These are phyloP conservation scores for Congeria kusceri DNA, from an alignment of 2,888 invertebrate species.

Conservation along the genomic window DNA sequence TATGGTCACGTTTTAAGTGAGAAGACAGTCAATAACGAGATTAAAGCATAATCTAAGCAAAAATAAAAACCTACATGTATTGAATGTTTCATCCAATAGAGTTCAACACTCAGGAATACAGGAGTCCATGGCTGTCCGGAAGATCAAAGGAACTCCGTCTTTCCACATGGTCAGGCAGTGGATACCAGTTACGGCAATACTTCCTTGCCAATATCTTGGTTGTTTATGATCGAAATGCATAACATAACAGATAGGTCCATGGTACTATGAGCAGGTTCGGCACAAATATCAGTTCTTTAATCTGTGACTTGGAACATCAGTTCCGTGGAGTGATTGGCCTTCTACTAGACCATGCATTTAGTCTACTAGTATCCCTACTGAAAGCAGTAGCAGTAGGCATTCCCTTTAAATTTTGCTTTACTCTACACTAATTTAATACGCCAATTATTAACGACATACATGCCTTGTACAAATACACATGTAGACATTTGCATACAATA, in stretches of 20 bases:
- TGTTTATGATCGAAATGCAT: constrained; percentile 37
- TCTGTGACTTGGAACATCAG: too few relatives aligned
- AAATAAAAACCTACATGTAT: background rate
- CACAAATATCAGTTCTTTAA: too few relatives aligned
- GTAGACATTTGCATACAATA: too few relatives aligned
- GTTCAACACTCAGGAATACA: background rate
- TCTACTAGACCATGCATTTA: too few relatives aligned
- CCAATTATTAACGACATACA: too few relatives aligned
- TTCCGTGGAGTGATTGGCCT: too few relatives aligned
- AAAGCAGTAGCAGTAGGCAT: too few relatives aligned
- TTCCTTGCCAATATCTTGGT: constrained; percentile 33
- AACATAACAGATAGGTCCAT: constrained; percentile 28
- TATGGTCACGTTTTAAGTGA: constrained; percentile 28
- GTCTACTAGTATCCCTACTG: too few relatives aligned
- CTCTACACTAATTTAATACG: too few relatives aligned
- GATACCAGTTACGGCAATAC: background rate
- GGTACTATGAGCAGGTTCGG: too few relatives aligned
- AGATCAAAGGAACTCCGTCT: constrained; percentile 20
- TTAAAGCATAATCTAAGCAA: constrained; percentile 19
- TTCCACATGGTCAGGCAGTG: constrained; percentile 23
- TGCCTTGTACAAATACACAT: too few relatives aligned
- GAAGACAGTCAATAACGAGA: constrained; percentile 30
- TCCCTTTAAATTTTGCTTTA: too few relatives aligned
- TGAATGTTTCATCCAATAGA: constrained; percentile 17
- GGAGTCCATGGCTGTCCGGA: background rate